Percentiles rank a stretch among this genome's conserved stretches.
phyloP scores from a whole-genome alignment of 2,113 vertebrate genomes.

The Megaptera novaeangliae region DNA sequence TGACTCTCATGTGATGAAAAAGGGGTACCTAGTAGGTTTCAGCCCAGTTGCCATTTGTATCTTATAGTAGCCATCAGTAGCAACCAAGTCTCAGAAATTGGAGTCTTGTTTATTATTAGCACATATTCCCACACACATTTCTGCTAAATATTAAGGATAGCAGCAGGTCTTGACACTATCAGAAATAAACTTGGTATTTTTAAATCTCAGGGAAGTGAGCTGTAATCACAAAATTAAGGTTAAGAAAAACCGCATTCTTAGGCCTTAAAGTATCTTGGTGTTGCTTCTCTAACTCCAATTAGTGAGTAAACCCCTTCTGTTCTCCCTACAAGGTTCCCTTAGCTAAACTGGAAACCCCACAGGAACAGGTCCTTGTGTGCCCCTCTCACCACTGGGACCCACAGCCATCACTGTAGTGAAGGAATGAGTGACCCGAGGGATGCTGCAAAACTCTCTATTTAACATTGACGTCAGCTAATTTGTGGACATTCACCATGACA shows the following conservation, averaged over 20 bases:
- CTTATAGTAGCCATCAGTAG: not conserved
- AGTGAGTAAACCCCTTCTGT: not conserved
- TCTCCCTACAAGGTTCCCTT: not conserved
- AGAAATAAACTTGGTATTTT: conserved; percentile 16
- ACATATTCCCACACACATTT: not conserved
- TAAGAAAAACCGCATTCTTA: not conserved
- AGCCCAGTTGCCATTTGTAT: not conserved
- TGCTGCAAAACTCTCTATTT: not conserved
- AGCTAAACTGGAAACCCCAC: not conserved
- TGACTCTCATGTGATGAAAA: not conserved
- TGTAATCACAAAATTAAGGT: not conserved
- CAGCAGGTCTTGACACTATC: not conserved
- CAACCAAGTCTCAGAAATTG: not conserved
- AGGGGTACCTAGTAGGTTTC: not conserved
- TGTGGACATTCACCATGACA: not conserved
- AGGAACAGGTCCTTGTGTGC: not conserved
- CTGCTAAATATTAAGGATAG: not conserved
- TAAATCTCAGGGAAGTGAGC: not conserved
- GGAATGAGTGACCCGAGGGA: accelerated
- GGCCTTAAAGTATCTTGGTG: not conserved
- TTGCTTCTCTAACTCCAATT: not conserved
- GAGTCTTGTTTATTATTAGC: not conserved
- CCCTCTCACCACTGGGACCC: not conserved
- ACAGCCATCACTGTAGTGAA: accelerated
- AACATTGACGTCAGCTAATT: not conserved